phyloP scores from a whole-genome alignment of 2,888 invertebrate genomes.

The Trypoxylon attenuatum region DNA sequence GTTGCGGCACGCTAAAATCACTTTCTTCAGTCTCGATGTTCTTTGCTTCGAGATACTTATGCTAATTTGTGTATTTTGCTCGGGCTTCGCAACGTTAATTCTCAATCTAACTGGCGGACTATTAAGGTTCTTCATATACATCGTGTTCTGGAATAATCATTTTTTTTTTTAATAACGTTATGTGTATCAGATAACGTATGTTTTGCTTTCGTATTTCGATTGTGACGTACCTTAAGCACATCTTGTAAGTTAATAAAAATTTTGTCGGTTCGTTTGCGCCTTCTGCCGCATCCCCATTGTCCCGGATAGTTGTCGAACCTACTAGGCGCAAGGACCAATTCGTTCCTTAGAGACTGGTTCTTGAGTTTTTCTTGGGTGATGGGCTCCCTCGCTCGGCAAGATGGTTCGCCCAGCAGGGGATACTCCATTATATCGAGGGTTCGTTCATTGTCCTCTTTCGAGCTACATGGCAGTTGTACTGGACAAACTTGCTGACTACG shows the following conservation, averaged over 20 bases:
- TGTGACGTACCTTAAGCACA: conserved; percentile 42
- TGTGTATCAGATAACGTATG: too few species aligned
- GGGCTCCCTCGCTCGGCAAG: neutral
- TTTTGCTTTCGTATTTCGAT: too few species aligned
- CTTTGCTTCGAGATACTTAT: conserved; percentile 39
- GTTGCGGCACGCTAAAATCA: conserved; percentile 37
- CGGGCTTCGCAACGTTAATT: conserved; percentile 15
- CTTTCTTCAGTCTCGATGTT: conserved; percentile 43
- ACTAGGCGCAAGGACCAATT: neutral
- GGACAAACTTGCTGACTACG: neutral
- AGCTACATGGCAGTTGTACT: neutral
- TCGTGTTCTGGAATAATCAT: conserved; percentile 13
- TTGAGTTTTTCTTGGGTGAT: neutral
- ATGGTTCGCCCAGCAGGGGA: neutral
- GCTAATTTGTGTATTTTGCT: conserved; percentile 8
- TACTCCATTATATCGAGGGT: neutral
- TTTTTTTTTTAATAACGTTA: too few species aligned
- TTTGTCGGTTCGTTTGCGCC: conserved; percentile 15
- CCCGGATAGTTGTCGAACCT: neutral
- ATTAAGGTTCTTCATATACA: conserved; percentile 1
- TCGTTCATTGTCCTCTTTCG: neutral
- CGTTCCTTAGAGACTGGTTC: neutral
- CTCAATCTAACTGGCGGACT: conserved; percentile 10
- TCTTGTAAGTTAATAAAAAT: conserved; percentile 50
- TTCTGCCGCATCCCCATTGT: neutral